phyloP scores from a whole-genome alignment of 2,113 vertebrate genomes.

The Numida meleagris region DNA sequence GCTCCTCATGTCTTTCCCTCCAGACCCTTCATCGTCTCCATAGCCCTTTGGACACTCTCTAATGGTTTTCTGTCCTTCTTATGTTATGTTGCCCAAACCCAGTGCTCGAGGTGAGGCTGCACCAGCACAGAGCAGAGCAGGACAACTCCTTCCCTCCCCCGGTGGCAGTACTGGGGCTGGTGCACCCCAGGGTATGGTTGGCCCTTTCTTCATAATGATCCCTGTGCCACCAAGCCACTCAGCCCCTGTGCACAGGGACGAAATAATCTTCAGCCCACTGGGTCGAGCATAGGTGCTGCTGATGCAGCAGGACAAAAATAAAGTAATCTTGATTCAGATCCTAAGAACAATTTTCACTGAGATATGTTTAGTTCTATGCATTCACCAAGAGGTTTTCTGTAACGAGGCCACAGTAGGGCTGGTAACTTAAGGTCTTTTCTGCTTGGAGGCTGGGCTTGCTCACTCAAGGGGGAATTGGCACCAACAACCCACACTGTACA shows the following conservation, averaged over 20 bases:
- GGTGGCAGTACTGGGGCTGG: no score
- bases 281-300: fast-evolving
- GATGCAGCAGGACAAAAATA: fast-evolving
- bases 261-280: not conserved
- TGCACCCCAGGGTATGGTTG: no score
- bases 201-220: no score
- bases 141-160: no score
- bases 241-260: not conserved
- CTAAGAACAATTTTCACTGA: not conserved
- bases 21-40: no score
- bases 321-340: not conserved
- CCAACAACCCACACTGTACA: not conserved
- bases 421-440: not conserved
- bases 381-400: not conserved
- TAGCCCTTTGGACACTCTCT: no score
- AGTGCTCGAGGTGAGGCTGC: no score
- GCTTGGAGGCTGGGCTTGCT: not conserved
- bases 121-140: no score
- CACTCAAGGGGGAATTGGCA: fast-evolving
- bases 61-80: no score
- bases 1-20: no score
- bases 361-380: not conserved
- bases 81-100: no score
- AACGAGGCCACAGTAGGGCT: fast-evolving
- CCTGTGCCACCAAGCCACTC: not conserved